Base-by-base conservation (phyloP, 1,140 invertebrate genomes). In the Goniozus legneri region DNA sequence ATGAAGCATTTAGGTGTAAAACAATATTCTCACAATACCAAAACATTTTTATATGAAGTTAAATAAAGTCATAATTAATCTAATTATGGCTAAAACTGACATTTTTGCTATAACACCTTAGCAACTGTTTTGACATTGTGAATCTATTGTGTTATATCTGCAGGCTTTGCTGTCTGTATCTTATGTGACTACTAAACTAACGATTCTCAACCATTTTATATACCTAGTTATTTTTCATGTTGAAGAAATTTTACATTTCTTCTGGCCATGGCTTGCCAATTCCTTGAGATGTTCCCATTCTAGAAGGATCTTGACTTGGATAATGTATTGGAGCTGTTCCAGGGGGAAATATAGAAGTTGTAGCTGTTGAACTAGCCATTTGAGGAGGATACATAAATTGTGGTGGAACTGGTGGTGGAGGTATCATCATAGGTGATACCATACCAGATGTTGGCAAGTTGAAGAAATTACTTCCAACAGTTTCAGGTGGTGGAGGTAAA, bases 281-380 rank as follows among this genome's bases (percentile, higher is more conserved):
- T 3, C 74, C 72, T 52, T 82, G 80, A 20, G 80, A 79, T 0
- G 86, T 82, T 0, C 94, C 93, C 78, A 97, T 85, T 47, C 93
- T 81, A 14, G 86, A 85, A 6, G 93, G 93, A 81, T 97, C 93
- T 67, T 96, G 93, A 63, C 91, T 95, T 2, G 93, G 93, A 80
- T 97, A 97, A 71, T 95, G 92, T 32, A 95, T 85, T 0, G 77
- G 69, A 2, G 73, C 49, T n/a, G 79, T 78, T 39, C 79, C 77
- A 21, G 79, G 73, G 35, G 79, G 77, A 43, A 79, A 78, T 3
- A 78, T 71, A 4, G 76, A 64, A 18, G 78, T 69, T 2, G 71
- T 58, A 18, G 75, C 64, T 3, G 66, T 47, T 8, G 32, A 41
- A 65, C 65, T 45, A 19, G 75, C 69, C 14, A 69, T 75, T 53